phyloP scores from a whole-genome alignment of 1,140 invertebrate genomes.

The Archegozetes longisetosus region DNA sequence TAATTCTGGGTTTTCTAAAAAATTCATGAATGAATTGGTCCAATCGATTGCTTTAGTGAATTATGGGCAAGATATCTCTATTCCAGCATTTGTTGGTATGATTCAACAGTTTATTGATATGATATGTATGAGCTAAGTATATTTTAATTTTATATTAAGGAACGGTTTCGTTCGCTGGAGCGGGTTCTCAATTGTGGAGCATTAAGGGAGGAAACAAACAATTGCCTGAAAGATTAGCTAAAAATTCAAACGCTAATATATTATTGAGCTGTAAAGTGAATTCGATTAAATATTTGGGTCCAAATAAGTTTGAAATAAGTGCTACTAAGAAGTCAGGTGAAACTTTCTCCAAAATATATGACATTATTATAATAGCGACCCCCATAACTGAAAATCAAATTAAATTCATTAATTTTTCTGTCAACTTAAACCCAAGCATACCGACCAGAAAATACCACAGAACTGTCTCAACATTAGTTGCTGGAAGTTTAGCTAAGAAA shows the following conservation, averaged over 20 bases:
- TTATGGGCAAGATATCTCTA: slow-evolving; percentile 42
- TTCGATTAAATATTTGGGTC: slow-evolving; percentile 23
- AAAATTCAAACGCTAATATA: slow-evolving; percentile 28
- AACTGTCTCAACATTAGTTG: slow-evolving; percentile 41
- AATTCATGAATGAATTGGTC: slow-evolving; percentile 41
- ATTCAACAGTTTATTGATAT: too few species aligned
- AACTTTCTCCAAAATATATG: slow-evolving; percentile 29
- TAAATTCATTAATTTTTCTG: slow-evolving; percentile 31
- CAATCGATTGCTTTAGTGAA: slow-evolving; percentile 38
- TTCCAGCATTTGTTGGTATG: slow-evolving; percentile 43
- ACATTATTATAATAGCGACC: slow-evolving; percentile 42
- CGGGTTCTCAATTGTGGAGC: slow-evolving; percentile 38
- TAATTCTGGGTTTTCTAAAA: slow-evolving; percentile 30
- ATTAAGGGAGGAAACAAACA: slow-evolving; percentile 44
- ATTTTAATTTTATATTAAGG: too few species aligned
- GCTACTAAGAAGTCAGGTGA: background rate
- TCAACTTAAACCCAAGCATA: slow-evolving; percentile 24
- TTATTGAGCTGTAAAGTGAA: slow-evolving; percentile 29
- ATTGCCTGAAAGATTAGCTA: slow-evolving; percentile 33
- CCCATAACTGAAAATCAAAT: slow-evolving; percentile 35
- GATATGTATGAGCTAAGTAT: too few species aligned
- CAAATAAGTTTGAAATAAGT: slow-evolving; percentile 17
- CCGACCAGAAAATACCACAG: slow-evolving; percentile 31
- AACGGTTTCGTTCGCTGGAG: slow-evolving; percentile 39
- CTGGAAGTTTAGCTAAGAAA: slow-evolving; percentile 32